These are phyloP conservation scores for Herpailurus yagouaroundi DNA, from an alignment of 2,113 vertebrate genomes.

Conservation along the genomic window DNA sequence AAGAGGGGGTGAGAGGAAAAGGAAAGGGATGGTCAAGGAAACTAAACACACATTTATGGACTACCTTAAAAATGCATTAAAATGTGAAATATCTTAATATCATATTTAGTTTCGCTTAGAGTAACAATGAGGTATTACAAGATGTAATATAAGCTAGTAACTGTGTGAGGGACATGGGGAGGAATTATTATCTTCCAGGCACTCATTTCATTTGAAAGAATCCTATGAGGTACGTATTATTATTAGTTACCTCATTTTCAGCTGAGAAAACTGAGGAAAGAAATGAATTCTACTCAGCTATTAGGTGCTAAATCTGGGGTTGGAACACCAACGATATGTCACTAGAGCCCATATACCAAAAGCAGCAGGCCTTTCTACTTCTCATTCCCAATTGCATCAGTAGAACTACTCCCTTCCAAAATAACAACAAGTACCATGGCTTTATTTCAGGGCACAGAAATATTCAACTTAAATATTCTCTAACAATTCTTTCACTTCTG, in stretches of 20 bases:
- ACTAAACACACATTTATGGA: background rate
- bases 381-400: background rate
- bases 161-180: background rate
- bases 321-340: background rate
- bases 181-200: background rate
- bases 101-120: background rate
- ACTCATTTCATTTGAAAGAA: background rate
- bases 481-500: background rate
- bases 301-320: background rate
- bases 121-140: background rate
- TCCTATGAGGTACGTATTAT: background rate
- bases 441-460: background rate
- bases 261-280: background rate
- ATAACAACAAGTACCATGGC: background rate
- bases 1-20: background rate
- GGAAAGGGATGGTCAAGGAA: background rate
- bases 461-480: background rate
- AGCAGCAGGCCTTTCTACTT: background rate
- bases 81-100: background rate
- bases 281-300: background rate
- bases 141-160: background rate
- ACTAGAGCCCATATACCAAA: background rate
- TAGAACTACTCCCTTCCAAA: background rate
- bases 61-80: background rate
- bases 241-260: constrained; percentile 1